phyloP scores from a whole-genome alignment of 2,113 vertebrate species.

The Phyllostomus hastatus region DNA sequence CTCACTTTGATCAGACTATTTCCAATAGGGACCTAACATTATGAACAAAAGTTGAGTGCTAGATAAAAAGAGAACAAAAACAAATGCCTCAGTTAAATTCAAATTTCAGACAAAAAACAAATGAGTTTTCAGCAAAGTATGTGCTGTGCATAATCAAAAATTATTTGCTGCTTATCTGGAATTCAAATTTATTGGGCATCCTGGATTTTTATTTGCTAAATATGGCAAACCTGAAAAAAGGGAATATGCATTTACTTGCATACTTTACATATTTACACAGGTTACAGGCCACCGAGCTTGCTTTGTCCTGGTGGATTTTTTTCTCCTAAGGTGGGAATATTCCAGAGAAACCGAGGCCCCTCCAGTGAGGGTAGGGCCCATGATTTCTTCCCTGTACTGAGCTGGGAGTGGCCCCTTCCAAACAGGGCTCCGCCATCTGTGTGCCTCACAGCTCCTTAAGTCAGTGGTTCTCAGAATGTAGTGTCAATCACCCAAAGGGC shows the following conservation, averaged over 20 bases:
- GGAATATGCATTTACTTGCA: not conserved
- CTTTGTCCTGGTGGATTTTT: not conserved
- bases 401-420: no score
- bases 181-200: not conserved
- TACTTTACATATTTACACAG: not conserved
- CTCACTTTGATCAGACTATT: not conserved
- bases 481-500: not conserved
- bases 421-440: no score
- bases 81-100: not conserved
- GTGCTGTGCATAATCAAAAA: not conserved
- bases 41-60: not conserved
- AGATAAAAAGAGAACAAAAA: not conserved
- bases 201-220: slow-evolving; percentile 34
- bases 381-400: not conserved
- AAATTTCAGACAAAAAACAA: not conserved
- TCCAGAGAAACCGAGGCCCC: not conserved
- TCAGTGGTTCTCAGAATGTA: not conserved
- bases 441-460: no score
- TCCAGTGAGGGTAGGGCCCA: not conserved
- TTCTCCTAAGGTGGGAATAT: not conserved
- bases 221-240: not conserved
- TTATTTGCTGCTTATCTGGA: not conserved
- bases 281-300: not conserved
- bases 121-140: not conserved
- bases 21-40: not conserved